Base-by-base conservation (phyloP, 2,888 invertebrate species). In the Bombylius major region DNA sequence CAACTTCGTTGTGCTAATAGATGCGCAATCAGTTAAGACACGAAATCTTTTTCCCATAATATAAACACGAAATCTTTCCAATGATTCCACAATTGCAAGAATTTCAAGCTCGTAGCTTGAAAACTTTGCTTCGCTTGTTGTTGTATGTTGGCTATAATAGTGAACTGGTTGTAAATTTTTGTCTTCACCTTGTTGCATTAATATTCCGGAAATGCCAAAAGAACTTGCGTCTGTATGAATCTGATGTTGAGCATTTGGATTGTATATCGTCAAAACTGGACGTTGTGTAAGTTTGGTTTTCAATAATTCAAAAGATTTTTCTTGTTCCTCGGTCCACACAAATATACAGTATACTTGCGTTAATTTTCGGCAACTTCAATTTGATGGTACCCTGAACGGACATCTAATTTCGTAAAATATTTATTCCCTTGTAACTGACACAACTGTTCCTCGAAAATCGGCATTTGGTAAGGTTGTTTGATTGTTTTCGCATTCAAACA, bases 361-460 rank as follows among this genome's bases (percentile, higher is more conserved):
- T 68, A 66, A 3, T 66, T 59, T 9, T 65, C 62, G 39, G 60
- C 59, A n/a, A 75, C 60, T 0, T 64, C 66, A 7, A 72, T 68
- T 56, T 71, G 70, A 47, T 67, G 65, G 55, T 68, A 68, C 0
- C 68, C 70, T 6, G 62, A 61, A 51, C 63, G 64, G 32, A 69
- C 49, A 52, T 73, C 69, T 1, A 72, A 56, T 3, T 65, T 63
- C 0, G 66, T 67, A 49, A 65, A 72, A 50, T 58, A 60, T 8
- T 54, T 52, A 45, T 64, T 63, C 0, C 65, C 66, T 4, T 63
- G 56, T 13, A 72, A 51, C 11, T 62, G 57, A 39, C 67, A 65
- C 9, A 70, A 55, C 57, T 70, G 63, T 32, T 75, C 72, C 23
- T 70, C 67, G 4, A 74, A 69, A 31, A 65, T 61, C 2, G 72